phyloP scores from a whole-genome alignment of 2,888 invertebrate species.

The Tanytarsus gracilentus region DNA sequence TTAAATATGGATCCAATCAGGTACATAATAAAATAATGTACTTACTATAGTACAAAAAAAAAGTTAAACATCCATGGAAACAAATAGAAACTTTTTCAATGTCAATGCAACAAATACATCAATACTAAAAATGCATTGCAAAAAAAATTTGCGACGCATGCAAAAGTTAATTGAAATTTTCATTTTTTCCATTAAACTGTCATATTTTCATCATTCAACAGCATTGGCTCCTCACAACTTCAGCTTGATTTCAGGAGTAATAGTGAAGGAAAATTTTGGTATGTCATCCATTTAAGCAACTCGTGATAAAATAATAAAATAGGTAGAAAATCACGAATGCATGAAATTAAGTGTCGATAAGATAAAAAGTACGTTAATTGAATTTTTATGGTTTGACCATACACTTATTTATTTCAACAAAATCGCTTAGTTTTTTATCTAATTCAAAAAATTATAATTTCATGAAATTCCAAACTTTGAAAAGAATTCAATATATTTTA shows the following conservation, averaged over 20 bases:
- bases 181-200: background rate
- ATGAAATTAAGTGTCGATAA: too few species aligned
- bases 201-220: constrained; percentile 9
- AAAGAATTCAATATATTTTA: too few species aligned
- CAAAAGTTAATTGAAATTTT: background rate
- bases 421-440: too few species aligned
- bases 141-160: background rate
- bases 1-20: constrained; percentile 17
- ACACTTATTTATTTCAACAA: too few species aligned
- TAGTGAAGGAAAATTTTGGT: constrained; percentile 15
- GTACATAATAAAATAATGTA: background rate
- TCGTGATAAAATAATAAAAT: too few species aligned
- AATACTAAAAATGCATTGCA: constrained; percentile 1
- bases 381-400: too few species aligned
- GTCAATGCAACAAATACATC: constrained; percentile 19
- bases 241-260: constrained; percentile 9
- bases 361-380: too few species aligned
- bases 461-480: too few species aligned
- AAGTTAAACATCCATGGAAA: constrained; percentile 17
- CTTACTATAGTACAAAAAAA: background rate
- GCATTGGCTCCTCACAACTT: constrained; percentile 20
- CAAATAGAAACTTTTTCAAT: constrained; percentile 14
- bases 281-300: background rate
- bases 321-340: too few species aligned
- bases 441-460: too few species aligned